Percentiles rank a stretch among this genome's conserved stretches.
Evolutionary conservation across 2,797 vertebrate species (phyloP).

Genomic region (Cheirogaleus major): DNA sequence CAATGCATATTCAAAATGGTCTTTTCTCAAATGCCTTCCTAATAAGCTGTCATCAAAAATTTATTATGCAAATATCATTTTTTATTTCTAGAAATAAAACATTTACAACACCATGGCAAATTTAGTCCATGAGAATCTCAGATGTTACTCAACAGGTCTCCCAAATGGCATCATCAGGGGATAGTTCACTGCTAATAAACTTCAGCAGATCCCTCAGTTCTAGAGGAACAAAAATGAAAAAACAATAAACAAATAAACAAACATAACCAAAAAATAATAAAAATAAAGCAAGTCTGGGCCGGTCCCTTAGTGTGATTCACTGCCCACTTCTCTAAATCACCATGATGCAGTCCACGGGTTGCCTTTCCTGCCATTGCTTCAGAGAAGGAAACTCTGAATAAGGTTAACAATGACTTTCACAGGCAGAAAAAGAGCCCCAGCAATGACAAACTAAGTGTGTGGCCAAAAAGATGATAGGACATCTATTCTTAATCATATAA

Average conservation of each 20-base stretch:
- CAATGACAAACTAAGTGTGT: neutral
- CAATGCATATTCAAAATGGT: neutral
- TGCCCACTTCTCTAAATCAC: neutral
- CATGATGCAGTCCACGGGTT: accelerated
- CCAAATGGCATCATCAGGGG: neutral
- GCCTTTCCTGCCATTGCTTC: neutral
- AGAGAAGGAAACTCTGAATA: too few relatives aligned
- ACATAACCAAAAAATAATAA: neutral
- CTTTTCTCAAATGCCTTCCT: neutral
- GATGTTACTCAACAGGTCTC: neutral
- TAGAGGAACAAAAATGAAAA: neutral
- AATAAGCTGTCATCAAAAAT: neutral
- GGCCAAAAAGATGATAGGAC: accelerated
- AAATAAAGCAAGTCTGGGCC: neutral
- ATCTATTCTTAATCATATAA: neutral
- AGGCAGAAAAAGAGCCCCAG: neutral
- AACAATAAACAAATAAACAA: neutral
- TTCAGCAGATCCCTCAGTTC: neutral
- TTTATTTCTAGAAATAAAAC: neutral
- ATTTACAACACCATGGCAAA: neutral
- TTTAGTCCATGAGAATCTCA: too few relatives aligned
- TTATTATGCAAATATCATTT: neutral
- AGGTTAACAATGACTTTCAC: accelerated
- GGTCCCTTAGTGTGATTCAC: accelerated
- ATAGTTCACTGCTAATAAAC: neutral